Evolutionary conservation across 2,888 invertebrate genomes (phyloP), one percentile per base, ranked within the genome.

Genomic region (Elegia similella): DNA sequence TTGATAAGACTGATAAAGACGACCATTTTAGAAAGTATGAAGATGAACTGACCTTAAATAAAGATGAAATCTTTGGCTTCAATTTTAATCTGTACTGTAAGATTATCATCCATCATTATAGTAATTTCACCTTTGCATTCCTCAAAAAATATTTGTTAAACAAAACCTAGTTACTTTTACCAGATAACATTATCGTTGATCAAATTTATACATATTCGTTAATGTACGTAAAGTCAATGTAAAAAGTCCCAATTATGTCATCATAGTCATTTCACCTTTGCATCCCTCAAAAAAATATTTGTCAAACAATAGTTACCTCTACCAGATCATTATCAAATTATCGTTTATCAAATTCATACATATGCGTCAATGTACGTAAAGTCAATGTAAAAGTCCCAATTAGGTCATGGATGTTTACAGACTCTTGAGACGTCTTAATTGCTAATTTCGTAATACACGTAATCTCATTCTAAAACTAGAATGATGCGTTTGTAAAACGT

Each of bases 331-430:
- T n/a, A n/a, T n/a, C n/a, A n/a, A n/a, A 32, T 10, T 32, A 8
- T 8, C 7, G 5, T 38, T 2, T 12, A 38, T 38, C 10, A 38
- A 38, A 38, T 38, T n/a, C 12, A 34, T 38, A 12, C n/a, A 38
- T 2, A 38, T 12, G 1, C 5, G 12, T 46, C 12, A 44, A 10
- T 42, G 23, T 42, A 52, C 23, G 23, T 46, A 34, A 34, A 16
- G 30, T 17, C 15, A 32, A 44, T 44, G 16, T 44, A 17, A 55
- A 44, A 34, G 46, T 46, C 32, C 42, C 54, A 55, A 32, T 55
- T 55, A 44, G 54, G 54, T 55, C 54, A 55, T 55, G 54, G 54
- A 55, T 55, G 44, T 55, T 55, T 55, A 55, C 54, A 55, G 54
- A 55, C 44, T 55, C 43, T 43, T 42, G n/a, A 55, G 46, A 46